Evolutionary conservation across 2,888 invertebrate genomes (phyloP).

Genomic region (Notodonta ziczac): DNA sequence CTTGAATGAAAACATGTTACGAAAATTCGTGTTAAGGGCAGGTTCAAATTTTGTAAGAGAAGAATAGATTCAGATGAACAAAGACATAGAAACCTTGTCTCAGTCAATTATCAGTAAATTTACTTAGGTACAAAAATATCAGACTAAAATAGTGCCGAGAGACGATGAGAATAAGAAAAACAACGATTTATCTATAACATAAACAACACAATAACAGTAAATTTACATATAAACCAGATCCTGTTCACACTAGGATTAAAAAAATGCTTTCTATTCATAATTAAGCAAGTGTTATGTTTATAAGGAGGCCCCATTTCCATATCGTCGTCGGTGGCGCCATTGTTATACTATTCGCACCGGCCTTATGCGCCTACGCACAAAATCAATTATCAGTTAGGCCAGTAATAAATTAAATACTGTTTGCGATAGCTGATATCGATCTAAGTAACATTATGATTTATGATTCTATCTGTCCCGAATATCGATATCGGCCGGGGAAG

Average conservation of each 20-base stretch:
- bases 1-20: too few species aligned
- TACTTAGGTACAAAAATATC: too few species aligned
- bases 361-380: constrained; percentile 73
- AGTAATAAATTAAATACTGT: constrained; percentile 80
- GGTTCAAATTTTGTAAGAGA: too few species aligned
- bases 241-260: constrained; percentile 19
- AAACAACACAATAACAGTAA: constrained; percentile 11
- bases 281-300: constrained; percentile 49
- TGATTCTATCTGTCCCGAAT: constrained; percentile 71
- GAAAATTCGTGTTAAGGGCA: too few species aligned
- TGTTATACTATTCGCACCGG: constrained; percentile 71
- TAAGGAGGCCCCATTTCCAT: constrained; percentile 54
- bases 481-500: constrained; percentile 65
- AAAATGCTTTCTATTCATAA: constrained; percentile 54
- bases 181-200: not conserved
- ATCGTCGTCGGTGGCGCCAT: constrained; percentile 73
- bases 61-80: too few species aligned
- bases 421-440: constrained; percentile 74
- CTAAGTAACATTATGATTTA: constrained; percentile 76
- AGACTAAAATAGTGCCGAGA: not conserved
- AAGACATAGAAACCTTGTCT: too few species aligned
- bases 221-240: constrained; percentile 26
- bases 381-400: constrained; percentile 72
- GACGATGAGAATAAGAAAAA: not conserved
- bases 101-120: too few species aligned